A percentile compares a stretch with the other conserved stretches of the same genome.
Conservation (phyloP, 2,797 vertebrate genomes). For the Antrozous pallidus region DNA sequence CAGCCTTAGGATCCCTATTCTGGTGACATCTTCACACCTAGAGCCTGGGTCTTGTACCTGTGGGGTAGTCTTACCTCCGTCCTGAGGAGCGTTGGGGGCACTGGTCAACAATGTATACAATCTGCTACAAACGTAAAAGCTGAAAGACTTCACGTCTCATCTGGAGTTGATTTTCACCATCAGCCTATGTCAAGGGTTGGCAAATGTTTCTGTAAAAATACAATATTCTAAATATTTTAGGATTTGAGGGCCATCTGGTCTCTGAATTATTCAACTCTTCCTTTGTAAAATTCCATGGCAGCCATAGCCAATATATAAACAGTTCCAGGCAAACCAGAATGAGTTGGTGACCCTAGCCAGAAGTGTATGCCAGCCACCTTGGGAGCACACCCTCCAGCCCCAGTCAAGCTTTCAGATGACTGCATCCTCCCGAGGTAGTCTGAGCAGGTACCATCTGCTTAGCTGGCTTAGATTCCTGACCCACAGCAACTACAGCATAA, state of each 20-base stretch:
- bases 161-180: neutral
- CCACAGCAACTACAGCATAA: neutral
- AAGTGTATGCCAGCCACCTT: neutral
- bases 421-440: neutral
- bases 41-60: neutral
- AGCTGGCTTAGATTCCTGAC: neutral
- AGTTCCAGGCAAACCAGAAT: neutral
- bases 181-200: neutral
- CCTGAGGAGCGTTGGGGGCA: neutral
- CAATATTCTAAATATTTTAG: slow-evolving; percentile 11
- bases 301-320: neutral
- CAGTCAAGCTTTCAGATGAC: neutral
- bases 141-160: neutral
- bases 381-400: neutral
- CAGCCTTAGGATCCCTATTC: neutral
- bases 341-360: neutral
- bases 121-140: neutral
- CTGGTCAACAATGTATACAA: neutral
- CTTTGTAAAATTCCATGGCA: neutral
- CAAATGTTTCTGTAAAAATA: neutral
- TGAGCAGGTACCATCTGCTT: neutral
- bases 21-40: neutral
- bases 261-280: neutral
- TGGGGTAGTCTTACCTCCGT: neutral
- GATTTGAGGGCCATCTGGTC: neutral